Conservation (phyloP, 2,888 invertebrate genomes). For the Monoplex corrugatus region DNA sequence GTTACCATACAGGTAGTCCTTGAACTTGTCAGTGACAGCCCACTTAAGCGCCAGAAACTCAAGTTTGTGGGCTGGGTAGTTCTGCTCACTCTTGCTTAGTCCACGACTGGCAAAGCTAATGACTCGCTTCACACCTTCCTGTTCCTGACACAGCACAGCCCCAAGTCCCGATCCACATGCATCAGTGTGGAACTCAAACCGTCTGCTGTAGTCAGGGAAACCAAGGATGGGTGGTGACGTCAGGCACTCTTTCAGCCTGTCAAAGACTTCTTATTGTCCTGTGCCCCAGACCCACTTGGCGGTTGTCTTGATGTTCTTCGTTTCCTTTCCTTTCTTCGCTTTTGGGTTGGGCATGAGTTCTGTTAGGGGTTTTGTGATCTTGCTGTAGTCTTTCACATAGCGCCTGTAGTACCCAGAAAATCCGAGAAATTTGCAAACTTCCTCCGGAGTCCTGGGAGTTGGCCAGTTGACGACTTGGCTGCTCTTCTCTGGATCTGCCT, state of each 20-base stretch:
- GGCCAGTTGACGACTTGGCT: conserved; percentile 7
- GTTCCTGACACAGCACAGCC: conserved; percentile 55
- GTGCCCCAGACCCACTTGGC: not conserved
- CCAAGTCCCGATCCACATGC: conserved; percentile 52
- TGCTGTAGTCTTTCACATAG: not conserved
- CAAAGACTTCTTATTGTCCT: conserved; percentile 34
- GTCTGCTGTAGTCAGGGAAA: conserved; percentile 31
- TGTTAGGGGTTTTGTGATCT: not conserved
- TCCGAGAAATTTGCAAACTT: conserved; percentile 24
- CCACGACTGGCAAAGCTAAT: conserved; percentile 55
- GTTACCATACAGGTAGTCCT: conserved; percentile 33
- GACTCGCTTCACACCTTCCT: conserved; percentile 44
- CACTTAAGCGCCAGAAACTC: conserved; percentile 58
- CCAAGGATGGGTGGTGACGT: conserved; percentile 15
- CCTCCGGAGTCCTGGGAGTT: not conserved
- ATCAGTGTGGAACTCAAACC: conserved; percentile 57
- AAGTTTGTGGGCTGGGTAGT: conserved; percentile 55
- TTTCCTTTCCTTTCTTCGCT: not conserved
- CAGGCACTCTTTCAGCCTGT: not conserved
- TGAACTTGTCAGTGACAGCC: conserved; percentile 53
- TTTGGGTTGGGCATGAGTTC: not conserved
- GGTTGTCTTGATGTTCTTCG: not conserved
- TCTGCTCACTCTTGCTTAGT: conserved; percentile 52
- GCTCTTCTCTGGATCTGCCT: conserved; percentile 17
- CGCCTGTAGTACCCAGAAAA: conserved; percentile 42